Base-by-base conservation (phyloP, 2,113 vertebrate species). In the Urocolius indicus region DNA sequence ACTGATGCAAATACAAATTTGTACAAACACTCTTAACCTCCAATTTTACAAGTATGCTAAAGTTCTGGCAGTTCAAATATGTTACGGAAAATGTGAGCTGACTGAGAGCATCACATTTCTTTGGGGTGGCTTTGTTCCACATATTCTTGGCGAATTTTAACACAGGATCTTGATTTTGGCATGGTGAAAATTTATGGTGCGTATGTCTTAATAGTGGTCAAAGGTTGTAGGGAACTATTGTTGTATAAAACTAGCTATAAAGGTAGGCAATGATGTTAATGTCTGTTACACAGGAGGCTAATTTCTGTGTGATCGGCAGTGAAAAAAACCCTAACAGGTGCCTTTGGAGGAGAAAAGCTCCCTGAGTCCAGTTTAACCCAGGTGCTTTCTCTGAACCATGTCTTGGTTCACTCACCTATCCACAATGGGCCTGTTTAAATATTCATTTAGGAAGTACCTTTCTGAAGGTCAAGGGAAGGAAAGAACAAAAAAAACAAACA, bases 11-110 rank as follows among this genome's bases (percentile, higher is more conserved):
- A 84, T 14, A 58, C 46, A 63, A 65, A 45, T 77, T 86, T 81
- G 55, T 71, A 62, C 76, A 67, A 86, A 94, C 55, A 78, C 62
- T 78, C 62, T 61, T 78, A 95, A 89, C 68, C 73, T 87, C 86
- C 81, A 77, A 87, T 75, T 81, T 84, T 87, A 65, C 57, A 94
- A 68, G 57, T 48, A 77, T 57, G 76, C 23, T 84, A 58, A 51
- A 59, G 17, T 61, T 62, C 89, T 84, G 69, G 77, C 61, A 91
- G 68, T 71, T 48, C n/a, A 77, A 84, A 49, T 36, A 73, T 18
- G 34, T 58, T 85, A 80, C 11, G 75, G 73, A 87, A 80, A 58
- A 84, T 46, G 66, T 36, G 61, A 89, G 48, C 51, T 1, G 34
- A 80, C 29, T 84, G 82, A 52, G 74, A 85, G 48, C 3, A 5